These are phyloP conservation scores for Argentina silus DNA, from an alignment of 2,797 vertebrate species.

Conservation along the genomic window DNA sequence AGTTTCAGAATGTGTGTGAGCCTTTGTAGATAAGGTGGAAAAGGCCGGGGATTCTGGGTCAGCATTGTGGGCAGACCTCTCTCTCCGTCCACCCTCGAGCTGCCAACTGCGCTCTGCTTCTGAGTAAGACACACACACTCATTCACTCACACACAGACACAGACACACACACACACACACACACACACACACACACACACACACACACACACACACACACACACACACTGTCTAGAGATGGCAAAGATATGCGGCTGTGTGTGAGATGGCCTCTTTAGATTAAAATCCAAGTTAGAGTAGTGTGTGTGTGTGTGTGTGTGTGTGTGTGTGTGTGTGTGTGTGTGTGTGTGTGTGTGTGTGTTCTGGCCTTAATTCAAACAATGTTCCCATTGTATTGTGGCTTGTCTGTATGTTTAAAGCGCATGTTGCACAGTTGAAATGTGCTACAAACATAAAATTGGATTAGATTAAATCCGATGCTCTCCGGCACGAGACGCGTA, in stretches of 20 bases:
- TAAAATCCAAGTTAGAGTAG: conserved; percentile 32
- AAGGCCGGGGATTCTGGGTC: conserved; percentile 23
- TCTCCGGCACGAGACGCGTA: too few species aligned
- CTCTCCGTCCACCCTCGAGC: conserved; percentile 32
- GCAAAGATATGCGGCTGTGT: conserved; percentile 35
- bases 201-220: not conserved
- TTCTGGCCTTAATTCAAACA: not conserved
- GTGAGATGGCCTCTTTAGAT: conserved; percentile 77
- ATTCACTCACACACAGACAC: too few species aligned
- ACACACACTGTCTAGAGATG: conserved; percentile 19
- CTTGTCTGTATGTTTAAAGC: too few species aligned
- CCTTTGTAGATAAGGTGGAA: conserved; percentile 34
- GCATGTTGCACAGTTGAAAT: too few species aligned
- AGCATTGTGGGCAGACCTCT: conserved; percentile 10
- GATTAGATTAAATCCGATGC: too few species aligned
- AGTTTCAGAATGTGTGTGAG: conserved; percentile 33
- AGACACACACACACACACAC: not conserved
- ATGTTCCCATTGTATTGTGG: too few species aligned
- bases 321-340: conserved; percentile 13
- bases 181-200: not conserved
- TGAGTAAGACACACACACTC: conserved; percentile 3
- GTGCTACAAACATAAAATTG: too few species aligned
- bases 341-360: conserved; percentile 15
- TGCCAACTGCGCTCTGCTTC: conserved; percentile 30
- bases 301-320: conserved; percentile 15